phyloP scores from a whole-genome alignment of 2,113 vertebrate species.

The Sinocyclocheilus maitianheensis region DNA sequence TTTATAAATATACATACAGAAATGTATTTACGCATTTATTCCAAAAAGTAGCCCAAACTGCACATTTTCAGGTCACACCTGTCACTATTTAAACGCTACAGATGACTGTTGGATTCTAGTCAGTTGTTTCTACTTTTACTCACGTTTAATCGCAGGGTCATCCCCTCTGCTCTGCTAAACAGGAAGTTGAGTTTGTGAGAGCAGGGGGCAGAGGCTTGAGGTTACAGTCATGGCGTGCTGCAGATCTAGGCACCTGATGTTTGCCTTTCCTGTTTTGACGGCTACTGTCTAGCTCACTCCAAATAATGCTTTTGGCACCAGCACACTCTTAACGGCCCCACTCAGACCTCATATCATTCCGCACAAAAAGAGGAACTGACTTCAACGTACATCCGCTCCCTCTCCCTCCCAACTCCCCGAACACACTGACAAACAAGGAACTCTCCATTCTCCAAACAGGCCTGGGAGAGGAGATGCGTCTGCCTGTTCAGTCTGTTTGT shows the following conservation, averaged over 20 bases:
- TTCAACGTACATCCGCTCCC: conserved; percentile 48
- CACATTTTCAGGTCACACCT: not conserved
- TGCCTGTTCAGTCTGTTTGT: conserved; percentile 41
- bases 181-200: conserved; percentile 55
- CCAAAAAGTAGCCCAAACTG: not conserved
- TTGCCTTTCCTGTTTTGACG: conserved; percentile 63
- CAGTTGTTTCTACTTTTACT: conserved; percentile 14
- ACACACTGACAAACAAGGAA: conserved; percentile 50
- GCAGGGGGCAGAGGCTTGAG: conserved; percentile 43
- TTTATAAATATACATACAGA: no score
- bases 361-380: conserved; percentile 56
- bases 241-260: conserved; percentile 56
- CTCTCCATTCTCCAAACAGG: conserved; percentile 15
- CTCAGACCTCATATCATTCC: conserved; percentile 53
- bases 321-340: conserved; percentile 22
- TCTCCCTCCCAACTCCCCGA: conserved; percentile 35
- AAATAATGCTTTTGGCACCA: conserved; percentile 51
- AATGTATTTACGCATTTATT: no score
- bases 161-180: conserved; percentile 42
- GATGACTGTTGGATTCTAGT: conserved; percentile 23
- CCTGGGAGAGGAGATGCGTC: conserved; percentile 4
- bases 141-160: conserved; percentile 16
- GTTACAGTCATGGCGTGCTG: conserved; percentile 50
- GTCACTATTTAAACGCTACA: not conserved
- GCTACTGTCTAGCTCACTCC: conserved; percentile 56